A percentile compares a stretch with the other conserved stretches of the same genome.
Evolutionary conservation across 2,888 invertebrate species (phyloP).

Genomic region (Sialis fuliginosa): DNA sequence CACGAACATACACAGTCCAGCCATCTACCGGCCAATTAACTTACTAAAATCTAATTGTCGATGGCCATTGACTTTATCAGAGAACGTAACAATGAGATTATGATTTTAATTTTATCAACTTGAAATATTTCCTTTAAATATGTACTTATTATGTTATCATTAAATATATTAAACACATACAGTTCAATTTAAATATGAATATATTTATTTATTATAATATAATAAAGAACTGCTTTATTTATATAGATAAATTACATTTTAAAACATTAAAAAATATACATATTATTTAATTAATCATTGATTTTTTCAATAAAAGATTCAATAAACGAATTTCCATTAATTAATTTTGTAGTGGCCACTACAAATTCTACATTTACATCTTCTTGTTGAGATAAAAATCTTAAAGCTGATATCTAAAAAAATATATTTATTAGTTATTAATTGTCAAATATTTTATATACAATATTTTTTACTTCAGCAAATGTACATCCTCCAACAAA

Average conservation of each 20-base stretch:
- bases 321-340: conserved; percentile 77
- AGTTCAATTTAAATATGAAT: not conserved
- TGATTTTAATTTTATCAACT: too few species aligned
- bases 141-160: too few species aligned
- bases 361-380: conserved; percentile 77
- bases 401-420: conserved; percentile 45
- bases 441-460: not conserved
- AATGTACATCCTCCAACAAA: conserved; percentile 95
- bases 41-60: too few species aligned
- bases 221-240: not conserved
- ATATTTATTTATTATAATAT: not conserved
- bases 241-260: not conserved
- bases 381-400: conserved; percentile 57
- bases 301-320: conserved; percentile 38
- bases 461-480: conserved; percentile 47
- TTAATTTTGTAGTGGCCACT: conserved; percentile 78
- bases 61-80: too few species aligned
- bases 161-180: too few species aligned
- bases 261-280: not conserved
- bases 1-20: not conserved
- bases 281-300: too few species aligned
- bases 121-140: too few species aligned
- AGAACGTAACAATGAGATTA: too few species aligned
- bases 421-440: not conserved
- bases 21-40: not conserved